A percentile compares a stretch with the other conserved stretches of the same genome.
phyloP scores from a whole-genome alignment of 2,888 invertebrate genomes.

The Apamea crenata region DNA sequence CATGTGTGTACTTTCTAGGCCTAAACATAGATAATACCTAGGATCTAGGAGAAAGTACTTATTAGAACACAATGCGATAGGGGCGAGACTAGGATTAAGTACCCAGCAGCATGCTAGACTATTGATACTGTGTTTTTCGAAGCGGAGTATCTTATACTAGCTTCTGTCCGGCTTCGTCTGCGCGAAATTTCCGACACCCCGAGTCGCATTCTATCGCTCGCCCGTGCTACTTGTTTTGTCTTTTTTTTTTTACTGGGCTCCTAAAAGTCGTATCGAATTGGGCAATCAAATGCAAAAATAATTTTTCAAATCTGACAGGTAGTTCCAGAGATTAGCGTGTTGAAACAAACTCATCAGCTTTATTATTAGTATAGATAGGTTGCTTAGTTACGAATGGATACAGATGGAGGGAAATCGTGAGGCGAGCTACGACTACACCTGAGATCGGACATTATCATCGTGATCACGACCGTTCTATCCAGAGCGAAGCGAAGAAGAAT shows the following conservation, averaged over 20 bases:
- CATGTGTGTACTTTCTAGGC: slow-evolving; percentile 48
- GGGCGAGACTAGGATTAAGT: slow-evolving; percentile 7
- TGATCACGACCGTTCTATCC: neutral
- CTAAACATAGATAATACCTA: slow-evolving; percentile 37
- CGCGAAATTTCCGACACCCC: no score
- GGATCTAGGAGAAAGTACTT: slow-evolving; percentile 48
- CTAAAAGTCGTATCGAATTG: no score
- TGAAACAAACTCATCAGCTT: no score
- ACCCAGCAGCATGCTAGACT: neutral
- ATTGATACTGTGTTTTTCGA: neutral
- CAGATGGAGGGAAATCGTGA: neutral
- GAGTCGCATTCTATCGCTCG: no score
- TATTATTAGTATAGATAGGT: no score
- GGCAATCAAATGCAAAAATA: no score
- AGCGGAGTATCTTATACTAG: neutral
- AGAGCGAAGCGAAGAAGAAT: neutral
- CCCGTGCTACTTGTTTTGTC: no score
- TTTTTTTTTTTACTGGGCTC: no score
- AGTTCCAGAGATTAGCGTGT: no score
- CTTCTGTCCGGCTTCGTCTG: no score
- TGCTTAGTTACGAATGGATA: neutral
- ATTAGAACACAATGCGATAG: slow-evolving; percentile 46
- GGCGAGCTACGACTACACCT: neutral
- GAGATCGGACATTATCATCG: neutral
- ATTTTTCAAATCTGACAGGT: no score